These are phyloP conservation scores for Enoplosus armatus DNA, from an alignment of 2,797 vertebrate species.

Conservation along the genomic window DNA sequence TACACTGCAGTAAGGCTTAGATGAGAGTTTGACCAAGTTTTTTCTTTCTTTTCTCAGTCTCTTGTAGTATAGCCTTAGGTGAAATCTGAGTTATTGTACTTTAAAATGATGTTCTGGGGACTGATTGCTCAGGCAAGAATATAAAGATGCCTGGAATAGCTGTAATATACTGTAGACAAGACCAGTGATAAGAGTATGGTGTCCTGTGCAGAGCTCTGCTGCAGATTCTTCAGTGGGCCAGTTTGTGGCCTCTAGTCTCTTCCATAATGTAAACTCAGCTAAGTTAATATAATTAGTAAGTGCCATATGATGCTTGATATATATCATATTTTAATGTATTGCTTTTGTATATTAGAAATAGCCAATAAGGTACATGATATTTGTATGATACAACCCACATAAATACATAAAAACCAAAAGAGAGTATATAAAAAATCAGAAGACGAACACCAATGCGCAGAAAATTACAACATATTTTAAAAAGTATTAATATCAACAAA, in stretches of 20 bases:
- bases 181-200: not conserved
- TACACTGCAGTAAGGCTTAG: not conserved
- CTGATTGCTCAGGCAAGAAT: not conserved
- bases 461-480: not conserved
- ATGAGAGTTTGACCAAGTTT: not conserved
- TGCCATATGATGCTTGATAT: too few species aligned
- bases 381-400: not conserved
- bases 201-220: not conserved
- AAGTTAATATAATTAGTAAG: not conserved
- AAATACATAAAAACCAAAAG: not conserved
- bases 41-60: not conserved
- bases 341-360: not conserved
- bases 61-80: not conserved
- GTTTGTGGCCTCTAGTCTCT: not conserved
- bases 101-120: not conserved
- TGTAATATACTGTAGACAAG: not conserved
- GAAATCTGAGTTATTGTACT: not conserved
- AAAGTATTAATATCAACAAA: not conserved
- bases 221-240: not conserved
- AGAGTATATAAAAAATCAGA: too few species aligned
- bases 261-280: not conserved
- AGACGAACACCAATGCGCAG: too few species aligned
- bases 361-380: not conserved
- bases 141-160: not conserved
- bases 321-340: too few species aligned